Evolutionary conservation across 2,113 vertebrate species (phyloP).

Genomic region (Hemibagrus wyckioides): DNA sequence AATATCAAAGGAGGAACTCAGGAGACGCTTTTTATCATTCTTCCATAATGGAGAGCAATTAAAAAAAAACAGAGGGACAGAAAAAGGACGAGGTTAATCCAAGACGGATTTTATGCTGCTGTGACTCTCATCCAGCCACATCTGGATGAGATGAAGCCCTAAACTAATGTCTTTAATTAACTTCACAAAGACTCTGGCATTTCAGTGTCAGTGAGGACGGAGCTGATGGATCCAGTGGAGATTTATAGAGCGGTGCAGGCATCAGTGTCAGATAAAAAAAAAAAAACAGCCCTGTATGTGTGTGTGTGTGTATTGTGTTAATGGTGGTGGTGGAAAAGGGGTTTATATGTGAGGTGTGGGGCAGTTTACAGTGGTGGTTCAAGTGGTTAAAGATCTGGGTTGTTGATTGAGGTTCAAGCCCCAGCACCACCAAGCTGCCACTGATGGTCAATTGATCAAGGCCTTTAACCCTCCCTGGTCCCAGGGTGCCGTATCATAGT

Average conservation of each 20-base stretch:
- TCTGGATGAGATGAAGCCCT: neutral
- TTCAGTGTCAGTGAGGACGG: neutral
- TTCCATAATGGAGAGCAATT: neutral
- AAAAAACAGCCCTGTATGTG: neutral
- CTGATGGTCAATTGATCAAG: no score
- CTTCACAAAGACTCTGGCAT: neutral
- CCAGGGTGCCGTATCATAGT: no score
- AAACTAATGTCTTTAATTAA: constrained; percentile 29
- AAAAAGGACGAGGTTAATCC: neutral
- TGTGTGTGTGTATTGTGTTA: neutral
- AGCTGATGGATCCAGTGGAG: neutral
- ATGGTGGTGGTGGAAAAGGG: neutral
- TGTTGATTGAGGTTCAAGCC: no score
- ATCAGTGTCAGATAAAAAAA: neutral
- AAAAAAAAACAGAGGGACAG: neutral
- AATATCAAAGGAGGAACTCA: neutral
- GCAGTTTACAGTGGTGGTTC: no score
- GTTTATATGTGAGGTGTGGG: neutral
- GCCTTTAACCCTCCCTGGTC: no score
- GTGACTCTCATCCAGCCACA: neutral
- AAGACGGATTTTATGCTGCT: neutral
- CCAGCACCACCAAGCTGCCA: no score
- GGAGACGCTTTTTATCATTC: neutral
- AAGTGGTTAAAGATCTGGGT: no score
- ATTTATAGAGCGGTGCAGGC: neutral